Base-by-base conservation (phyloP, 1,140 invertebrate species). In the Drosophila guanche region DNA sequence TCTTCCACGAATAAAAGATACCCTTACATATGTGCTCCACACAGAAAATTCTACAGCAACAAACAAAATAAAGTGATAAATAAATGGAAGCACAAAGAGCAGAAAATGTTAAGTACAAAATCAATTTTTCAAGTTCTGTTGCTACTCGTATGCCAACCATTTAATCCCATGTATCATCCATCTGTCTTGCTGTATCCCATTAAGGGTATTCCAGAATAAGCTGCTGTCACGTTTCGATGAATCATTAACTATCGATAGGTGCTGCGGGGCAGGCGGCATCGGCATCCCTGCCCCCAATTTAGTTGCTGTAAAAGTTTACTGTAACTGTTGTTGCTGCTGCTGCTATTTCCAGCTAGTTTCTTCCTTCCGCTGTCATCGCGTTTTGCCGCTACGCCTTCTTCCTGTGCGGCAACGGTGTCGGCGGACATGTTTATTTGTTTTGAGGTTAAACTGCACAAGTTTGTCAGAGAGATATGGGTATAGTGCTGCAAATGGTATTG, bases 111-210 rank as follows among this genome's bases (percentile, higher is more conserved):
- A 33, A 33, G 29, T 10, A 33, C 0, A 33, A 10, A 33, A 33
- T 33, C 29, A 8, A 61, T 81, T 75, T 69, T 76, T 81, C 78
- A 80, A 81, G 78, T 77, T 80, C 51, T 58, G 72, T 67, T 55
- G 45, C 41, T 48, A 22, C 48, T 52, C 62, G 55, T 67, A 57
- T 66, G 58, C 63, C 46, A 42, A 75, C n/a, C 29, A 23, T 37
- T 47, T 63, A 66, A 67, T 53, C 16, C 59, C 33, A 14, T 37
- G 16, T 52, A 16, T 27, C n/a, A 23, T 46, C 29, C 29, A 53
- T 40, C 58, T 56, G 51, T 41, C 27, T 23, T 41, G 10, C 42
- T 55, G 45, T 7, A 22, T 8, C 46, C 46, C 37, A 63, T 63
- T 63, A 27, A n/a, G 7, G 10, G 5, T 40, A 37, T 54, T 54